Base-by-base conservation (phyloP, 2,888 invertebrate species). In the Tridacna gigas region DNA sequence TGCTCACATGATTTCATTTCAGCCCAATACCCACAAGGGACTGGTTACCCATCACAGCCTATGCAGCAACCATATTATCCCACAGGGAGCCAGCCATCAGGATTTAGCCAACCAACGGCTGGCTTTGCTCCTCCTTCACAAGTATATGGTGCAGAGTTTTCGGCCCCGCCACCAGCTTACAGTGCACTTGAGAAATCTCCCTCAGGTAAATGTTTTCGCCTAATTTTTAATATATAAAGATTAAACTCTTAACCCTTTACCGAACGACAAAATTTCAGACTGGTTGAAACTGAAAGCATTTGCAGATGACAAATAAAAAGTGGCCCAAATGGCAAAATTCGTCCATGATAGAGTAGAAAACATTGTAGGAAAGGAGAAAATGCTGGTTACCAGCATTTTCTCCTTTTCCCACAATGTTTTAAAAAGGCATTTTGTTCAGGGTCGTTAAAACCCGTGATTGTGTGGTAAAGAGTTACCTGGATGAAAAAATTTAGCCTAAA, bases 81-180 rank as follows among this genome's bases (percentile, higher is more conserved):
- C 18, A 4, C 47, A 15, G 51, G 48, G 26, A 22, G 22, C 48
- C 71, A 71, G 26, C 71, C 71, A 51, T n/a, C 51, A 18, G 71
- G 71, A 71, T 71, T 26, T 51, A 26, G 26, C 71, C 71, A 47
- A 71, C 71, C 71, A 12, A 22, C 51, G 48, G 22, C 71, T 71
- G 71, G 71, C 51, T 51, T 51, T 51, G n/a, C 71, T 13, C 22
- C 48, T 51, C 18, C 51, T 0, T 22, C 71, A 51, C 51, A n/a
- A 2, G 51, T 4, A 22, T 51, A 71, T 71, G 71, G 51, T n/a
- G 51, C 71, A 3, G 71, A 51, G 71, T 71, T 18, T 4, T 51
- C 48, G 51, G 51, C 15, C 4, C 69, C 69, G 12, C 71, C 71
- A 15, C 51, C 71, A 25, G 28, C 28, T 71, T 25, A 71, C 12